phyloP scores from a whole-genome alignment of 2,797 vertebrate species.

The Mionectes olivaceus region DNA sequence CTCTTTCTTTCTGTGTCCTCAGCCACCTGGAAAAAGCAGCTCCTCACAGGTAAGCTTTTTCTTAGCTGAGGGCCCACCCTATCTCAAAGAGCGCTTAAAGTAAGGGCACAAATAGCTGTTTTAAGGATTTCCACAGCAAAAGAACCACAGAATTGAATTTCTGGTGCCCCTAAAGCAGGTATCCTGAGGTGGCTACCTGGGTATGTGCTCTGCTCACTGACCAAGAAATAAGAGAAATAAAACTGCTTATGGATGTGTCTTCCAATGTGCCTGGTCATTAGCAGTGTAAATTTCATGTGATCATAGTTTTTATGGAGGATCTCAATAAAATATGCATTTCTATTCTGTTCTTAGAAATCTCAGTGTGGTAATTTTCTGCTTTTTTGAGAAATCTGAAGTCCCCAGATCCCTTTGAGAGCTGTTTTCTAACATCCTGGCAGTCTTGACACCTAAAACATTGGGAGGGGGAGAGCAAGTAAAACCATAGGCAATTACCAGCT shows the following conservation, averaged over 20 bases:
- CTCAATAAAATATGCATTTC: neutral
- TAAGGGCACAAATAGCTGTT: neutral
- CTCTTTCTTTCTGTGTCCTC: neutral
- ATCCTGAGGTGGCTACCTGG: neutral
- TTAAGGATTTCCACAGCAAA: neutral
- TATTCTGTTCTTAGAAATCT: neutral
- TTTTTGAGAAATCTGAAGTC: neutral
- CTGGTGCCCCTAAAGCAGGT: neutral
- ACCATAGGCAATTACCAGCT: neutral
- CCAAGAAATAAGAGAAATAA: neutral
- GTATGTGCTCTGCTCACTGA: neutral
- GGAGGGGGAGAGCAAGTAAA: neutral
- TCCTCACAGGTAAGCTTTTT: neutral
- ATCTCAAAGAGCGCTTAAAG: neutral
- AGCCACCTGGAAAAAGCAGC: neutral
- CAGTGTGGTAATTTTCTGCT: neutral
- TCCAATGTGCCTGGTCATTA: constrained; percentile 30
- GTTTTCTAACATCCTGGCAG: neutral
- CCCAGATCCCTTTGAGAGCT: neutral
- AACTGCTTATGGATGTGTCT: neutral
- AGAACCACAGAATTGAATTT: neutral
- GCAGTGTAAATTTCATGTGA: neutral
- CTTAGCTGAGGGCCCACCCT: neutral
- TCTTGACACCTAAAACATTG: neutral
- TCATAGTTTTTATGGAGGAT: neutral